Conservation (phyloP, 2,888 invertebrate genomes). For the Trachelus tabidus region DNA sequence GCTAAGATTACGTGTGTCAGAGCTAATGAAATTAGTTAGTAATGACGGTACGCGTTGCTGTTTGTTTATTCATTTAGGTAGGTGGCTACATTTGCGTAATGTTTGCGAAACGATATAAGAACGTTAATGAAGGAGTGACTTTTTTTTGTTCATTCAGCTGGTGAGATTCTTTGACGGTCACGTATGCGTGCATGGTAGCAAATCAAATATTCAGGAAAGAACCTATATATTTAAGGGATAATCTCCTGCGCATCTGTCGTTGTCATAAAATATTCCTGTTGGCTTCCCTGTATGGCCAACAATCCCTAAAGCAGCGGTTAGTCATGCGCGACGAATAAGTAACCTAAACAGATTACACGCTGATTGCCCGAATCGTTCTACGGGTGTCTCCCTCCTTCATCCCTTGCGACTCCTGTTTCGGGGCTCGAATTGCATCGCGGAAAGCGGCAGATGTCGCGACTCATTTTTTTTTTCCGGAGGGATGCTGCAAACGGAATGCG, state of each 20-base stretch:
- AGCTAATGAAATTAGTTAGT: no score
- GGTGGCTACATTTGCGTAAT: no score
- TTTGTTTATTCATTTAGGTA: no score
- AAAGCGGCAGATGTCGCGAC: conserved; percentile 52
- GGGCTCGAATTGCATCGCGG: conserved; percentile 2
- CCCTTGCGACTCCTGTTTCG: not conserved
- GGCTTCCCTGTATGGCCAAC: conserved; percentile 11
- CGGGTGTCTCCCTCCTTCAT: not conserved
- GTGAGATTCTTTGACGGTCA: no score
- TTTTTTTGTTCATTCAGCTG: no score
- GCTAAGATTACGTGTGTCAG: no score
- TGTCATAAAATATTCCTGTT: conserved; percentile 50
- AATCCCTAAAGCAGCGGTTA: conserved; percentile 44
- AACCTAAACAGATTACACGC: conserved; percentile 60
- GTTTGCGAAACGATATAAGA: no score
- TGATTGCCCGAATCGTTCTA: conserved; percentile 43
- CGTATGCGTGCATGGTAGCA: not conserved
- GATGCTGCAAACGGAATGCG: conserved; percentile 38
- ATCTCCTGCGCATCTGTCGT: conserved; percentile 51
- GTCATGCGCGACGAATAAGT: conserved; percentile 56
- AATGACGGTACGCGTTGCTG: no score
- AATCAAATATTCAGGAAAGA: conserved; percentile 44
- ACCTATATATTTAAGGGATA: conserved; percentile 41
- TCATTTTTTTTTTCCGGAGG: conserved; percentile 39
- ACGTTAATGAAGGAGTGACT: no score